Evolutionary conservation across 1,140 invertebrate species (phyloP), one percentile per base, ranked within the genome.

Genomic region (Alviniconcha marisindica): DNA sequence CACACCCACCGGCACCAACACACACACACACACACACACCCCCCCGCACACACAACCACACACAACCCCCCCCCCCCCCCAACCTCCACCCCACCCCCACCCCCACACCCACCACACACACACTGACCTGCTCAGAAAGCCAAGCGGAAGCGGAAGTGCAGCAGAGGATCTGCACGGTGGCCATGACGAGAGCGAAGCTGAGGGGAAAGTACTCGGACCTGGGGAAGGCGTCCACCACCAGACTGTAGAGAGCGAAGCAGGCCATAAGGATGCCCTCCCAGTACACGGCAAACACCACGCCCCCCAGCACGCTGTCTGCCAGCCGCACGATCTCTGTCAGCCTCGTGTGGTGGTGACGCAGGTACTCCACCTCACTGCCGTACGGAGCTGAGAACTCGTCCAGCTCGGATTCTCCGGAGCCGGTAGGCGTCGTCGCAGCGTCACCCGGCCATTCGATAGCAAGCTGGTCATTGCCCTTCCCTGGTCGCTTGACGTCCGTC

Each of bases 221-320:
- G 21, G 60, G 60, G 24, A 63, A 63, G 24, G 60, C 60, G 10
- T 24, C 60, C 21, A 63, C 5, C 7, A 63, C 28, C 60, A 63
- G 60, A 5, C 7, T 5, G 24, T 63, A 63, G 7, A 63, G 4
- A 7, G 60, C 21, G 24, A 63, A 63, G 60, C 60, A 63, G 24
- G 60, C 60, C 60, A 63, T 63, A 4, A 63, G 60, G 60, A n/a
- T 63, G 60, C 60, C 60, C 60, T 63, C 60, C 60, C 60, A 63
- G 60, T 63, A 63, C 60, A 63, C 60, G 5, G 60, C 24, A 24
- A 63, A 63, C 60, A 63, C 60, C 60, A 63, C 60, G 21, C 21
- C 24, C 7, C 60, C 60, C 21, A 63, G 7, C 21, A 63, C 60
- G 60, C 60, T 10, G 60, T 63, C 60, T 31, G 60, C 60, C 28